Conservation (phyloP, 2,113 vertebrate genomes). For the Monopterus albus region DNA sequence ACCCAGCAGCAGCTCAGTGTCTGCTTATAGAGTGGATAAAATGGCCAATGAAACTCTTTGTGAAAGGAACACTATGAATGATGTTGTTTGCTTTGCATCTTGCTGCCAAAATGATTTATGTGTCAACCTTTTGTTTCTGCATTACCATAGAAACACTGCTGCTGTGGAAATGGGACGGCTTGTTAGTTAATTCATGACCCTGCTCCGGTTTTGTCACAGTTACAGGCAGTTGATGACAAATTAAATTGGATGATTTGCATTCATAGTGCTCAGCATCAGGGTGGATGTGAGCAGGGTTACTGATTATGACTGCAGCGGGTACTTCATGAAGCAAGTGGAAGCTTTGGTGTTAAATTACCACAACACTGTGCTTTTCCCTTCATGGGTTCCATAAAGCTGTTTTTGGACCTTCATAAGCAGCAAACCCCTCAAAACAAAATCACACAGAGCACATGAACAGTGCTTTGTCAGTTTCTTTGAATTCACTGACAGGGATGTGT, state of each 20-base stretch:
- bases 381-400: no score
- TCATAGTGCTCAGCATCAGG: neutral
- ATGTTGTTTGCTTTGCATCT: constrained; percentile 15
- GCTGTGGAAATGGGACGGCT: constrained; percentile 12
- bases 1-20: neutral
- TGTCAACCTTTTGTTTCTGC: constrained; percentile 18
- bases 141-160: constrained; percentile 13
- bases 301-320: constrained; percentile 10
- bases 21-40: neutral
- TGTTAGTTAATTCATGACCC: constrained; percentile 10
- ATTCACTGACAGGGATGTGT: neutral
- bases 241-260: constrained; percentile 3
- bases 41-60: neutral
- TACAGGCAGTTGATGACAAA: constrained; percentile 10
- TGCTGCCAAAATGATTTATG: constrained; percentile 16
- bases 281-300: constrained; percentile 1
- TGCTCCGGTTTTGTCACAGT: neutral
- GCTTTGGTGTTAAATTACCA: constrained; percentile 40
- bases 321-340: constrained; percentile 24
- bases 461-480: neutral
- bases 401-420: no score
- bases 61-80: neutral
- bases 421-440: no score
- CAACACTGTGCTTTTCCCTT: no score
- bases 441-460: neutral